These are phyloP conservation scores for Morone chrysops DNA, from an alignment of 2,113 vertebrate genomes.

Conservation along the genomic window DNA sequence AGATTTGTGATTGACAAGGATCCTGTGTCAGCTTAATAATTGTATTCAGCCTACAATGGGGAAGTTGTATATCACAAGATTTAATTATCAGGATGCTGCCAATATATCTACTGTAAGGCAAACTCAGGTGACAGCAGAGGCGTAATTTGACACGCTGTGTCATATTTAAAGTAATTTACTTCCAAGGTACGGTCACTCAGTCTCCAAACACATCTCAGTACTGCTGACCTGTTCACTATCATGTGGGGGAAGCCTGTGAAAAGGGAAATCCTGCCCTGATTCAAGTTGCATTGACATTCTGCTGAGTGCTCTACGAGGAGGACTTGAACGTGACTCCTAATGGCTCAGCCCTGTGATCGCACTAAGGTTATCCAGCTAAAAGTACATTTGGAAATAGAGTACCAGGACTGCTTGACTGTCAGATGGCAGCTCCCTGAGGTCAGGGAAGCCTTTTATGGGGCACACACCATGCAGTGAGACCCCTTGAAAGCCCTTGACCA, in stretches of 20 bases:
- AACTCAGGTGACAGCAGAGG: conserved; percentile 45
- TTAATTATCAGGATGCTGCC: conserved; percentile 54
- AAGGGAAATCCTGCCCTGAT: conserved; percentile 72
- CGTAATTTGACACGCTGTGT: conserved; percentile 41
- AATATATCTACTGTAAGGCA: conserved; percentile 51
- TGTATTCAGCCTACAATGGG: conserved; percentile 18
- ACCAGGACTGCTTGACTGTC: conserved; percentile 39
- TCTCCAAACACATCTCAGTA: conserved; percentile 42
- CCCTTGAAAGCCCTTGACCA: conserved; percentile 68
- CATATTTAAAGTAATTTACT: conserved; percentile 67
- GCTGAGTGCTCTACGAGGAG: conserved; percentile 62
- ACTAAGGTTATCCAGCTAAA: conserved; percentile 51
- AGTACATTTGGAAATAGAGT: conserved; percentile 66
- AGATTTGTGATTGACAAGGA: conserved; percentile 51
- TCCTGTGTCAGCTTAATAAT: conserved; percentile 48
- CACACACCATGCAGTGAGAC: conserved; percentile 31
- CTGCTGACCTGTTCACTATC: conserved; percentile 66
- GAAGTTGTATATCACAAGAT: conserved; percentile 49
- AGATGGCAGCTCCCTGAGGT: conserved; percentile 65
- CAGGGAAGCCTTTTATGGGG: conserved; percentile 74
- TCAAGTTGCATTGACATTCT: conserved; percentile 68
- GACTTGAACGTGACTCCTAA: conserved; percentile 59
- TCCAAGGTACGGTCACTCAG: neutral
- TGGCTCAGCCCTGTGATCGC: conserved; percentile 35
- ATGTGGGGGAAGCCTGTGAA: conserved; percentile 63